Base-by-base conservation (phyloP, 2,888 invertebrate genomes). In the Agriopis aurantiaria region DNA sequence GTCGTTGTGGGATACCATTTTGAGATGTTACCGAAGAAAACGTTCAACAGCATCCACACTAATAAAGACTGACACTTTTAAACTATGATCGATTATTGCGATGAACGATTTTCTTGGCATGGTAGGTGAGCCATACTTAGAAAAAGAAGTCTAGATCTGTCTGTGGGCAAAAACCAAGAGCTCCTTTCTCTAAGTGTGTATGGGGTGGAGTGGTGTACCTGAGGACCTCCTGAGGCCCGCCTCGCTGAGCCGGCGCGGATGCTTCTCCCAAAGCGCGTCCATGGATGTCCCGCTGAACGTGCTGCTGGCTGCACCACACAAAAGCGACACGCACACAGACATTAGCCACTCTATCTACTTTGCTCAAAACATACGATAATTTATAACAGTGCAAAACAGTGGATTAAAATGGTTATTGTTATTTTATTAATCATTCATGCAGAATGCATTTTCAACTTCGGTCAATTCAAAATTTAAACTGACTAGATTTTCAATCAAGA, bases 251-350 rank as follows among this genome's bases (percentile, higher is more conserved):
- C 96, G 96, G 82, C 96, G 95, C 80, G 96, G 96, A 84, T 96
- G 96, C 87, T 95, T 95, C 90, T 96, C 97, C 96, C 96, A 97
- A 71, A 97, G 95, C 82, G 96, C 95, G 90, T 97, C 97, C 96
- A 96, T 96, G 81, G 96, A 95, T 84, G 95, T 95, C 85, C 95
- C 92, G 91, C 95, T 95, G 93, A 93, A 91, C 79, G 95, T 92
- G 92, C 95, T 95, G 93, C 92, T 89, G 82, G 93, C 93, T 92
- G 91, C 85, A 88, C 88, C 86, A 86, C 89, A 91, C 89, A 92
- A 83, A 90, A 91, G 91, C 91, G 90, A 88, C 89, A 91, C 91
- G 90, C 88, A 90, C 87, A 91, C 90, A 90, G 79, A 90, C 87
- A 92, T 92, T 92, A 93, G 91, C 91, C 89, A 91, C 92, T 90